Evolutionary conservation across 35 echinoderm and acorn worm genomes (phyloP).

Genomic region (Nesometra sesokonis): DNA sequence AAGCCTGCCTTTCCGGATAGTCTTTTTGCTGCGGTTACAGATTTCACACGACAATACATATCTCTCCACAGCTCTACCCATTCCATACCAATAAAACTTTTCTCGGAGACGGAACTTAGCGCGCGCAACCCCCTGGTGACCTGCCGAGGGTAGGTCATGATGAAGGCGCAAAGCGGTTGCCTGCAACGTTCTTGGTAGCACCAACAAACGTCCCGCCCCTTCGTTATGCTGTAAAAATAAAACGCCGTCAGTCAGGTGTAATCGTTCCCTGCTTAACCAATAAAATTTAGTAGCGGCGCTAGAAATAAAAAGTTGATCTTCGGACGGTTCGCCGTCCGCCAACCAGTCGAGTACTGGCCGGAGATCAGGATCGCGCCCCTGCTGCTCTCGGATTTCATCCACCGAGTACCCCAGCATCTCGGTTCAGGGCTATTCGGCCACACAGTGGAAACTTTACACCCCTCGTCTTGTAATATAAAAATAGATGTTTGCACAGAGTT

Average conservation of each 20-base stretch:
- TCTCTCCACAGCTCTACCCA: neutral
- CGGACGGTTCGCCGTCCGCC: neutral
- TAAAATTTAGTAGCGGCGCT: neutral
- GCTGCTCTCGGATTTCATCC: neutral
- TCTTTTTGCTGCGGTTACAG: neutral
- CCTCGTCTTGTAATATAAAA: neutral
- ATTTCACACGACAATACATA: neutral
- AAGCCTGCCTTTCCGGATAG: neutral
- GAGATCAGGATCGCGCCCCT: neutral
- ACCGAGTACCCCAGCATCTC: neutral
- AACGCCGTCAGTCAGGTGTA: neutral
- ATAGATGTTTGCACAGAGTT: neutral
- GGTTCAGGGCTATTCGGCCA: neutral
- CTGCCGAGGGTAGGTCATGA: neutral
- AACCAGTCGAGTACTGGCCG: neutral
- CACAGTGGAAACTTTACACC: neutral
- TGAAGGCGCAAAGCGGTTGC: neutral
- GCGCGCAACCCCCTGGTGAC: neutral
- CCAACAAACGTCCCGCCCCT: neutral
- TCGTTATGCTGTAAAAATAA: neutral
- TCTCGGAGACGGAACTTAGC: neutral
- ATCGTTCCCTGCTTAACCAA: constrained; percentile 5
- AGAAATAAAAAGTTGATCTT: neutral
- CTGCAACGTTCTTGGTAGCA: neutral
- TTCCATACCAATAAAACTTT: constrained; percentile 27